Evolutionary conservation across 2,113 vertebrate species (phyloP), one percentile per base, ranked within the genome.

Genomic region (Vicugna pacos): DNA sequence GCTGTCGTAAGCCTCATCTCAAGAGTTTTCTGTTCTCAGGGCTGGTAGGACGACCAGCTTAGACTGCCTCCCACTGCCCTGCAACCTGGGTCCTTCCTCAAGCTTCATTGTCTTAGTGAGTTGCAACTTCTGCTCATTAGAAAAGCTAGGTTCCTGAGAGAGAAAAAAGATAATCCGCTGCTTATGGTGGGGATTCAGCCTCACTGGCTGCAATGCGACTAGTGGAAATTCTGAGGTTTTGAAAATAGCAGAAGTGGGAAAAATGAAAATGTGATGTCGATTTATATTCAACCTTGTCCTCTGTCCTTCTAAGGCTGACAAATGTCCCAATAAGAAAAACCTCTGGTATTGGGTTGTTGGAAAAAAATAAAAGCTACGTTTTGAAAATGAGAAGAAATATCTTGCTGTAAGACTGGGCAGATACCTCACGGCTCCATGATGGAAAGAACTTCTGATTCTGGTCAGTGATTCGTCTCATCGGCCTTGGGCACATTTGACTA

Each of bases 201-300:
- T 3, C 22, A 35, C 56, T 15, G 69, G 56, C 46, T 28, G 16
- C 3, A 35, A 6, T 16, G 54, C 0, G 9, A 69, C 8, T 50
- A 16, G 11, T 73, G 75, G 69, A 54, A 96, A 96, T 28, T 95
- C 90, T 83, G 83, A 93, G 64, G 70, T 89, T 97, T 96, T 80
- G 26, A 89, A 86, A 86, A 89, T 48, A 95, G 92, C 64, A 32
- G 64, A 84, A 88, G 82, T 54, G 4, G 28, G 56, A 8, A 73
- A 89, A 92, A 86, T 72, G 46, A 67, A 93, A 94, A 81, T 60
- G 28, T 22, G 26, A 65, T 48, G 54, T 93, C 62, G 50, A 48
- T 75, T 85, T 92, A 69, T 52, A 69, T 11, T 73, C 30, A 19
- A 7, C 46, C 30, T 48, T 65, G 6, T 77, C 88, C 83, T 64